A percentile compares a stretch with the other conserved stretches of the same genome.
Evolutionary conservation across 2,113 vertebrate species (phyloP).

Genomic region (Amazona guildingii): DNA sequence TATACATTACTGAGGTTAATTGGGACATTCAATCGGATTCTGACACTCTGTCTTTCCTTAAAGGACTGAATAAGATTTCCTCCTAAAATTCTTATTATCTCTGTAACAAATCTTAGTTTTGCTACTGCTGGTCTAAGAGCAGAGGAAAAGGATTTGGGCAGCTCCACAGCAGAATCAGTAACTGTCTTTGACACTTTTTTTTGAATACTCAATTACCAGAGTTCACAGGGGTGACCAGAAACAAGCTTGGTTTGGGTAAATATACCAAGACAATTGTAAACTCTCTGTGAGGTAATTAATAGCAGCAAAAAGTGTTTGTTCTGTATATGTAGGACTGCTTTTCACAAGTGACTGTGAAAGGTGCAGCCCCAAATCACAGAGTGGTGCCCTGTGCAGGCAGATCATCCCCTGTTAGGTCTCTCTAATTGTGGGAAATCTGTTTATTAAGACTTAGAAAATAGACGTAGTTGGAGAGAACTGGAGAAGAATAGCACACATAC

Average conservation of each 20-base stretch:
- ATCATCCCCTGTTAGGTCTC: background rate
- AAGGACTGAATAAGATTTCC: conserved; percentile 15
- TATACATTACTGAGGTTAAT: conserved; percentile 4
- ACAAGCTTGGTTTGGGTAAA: background rate
- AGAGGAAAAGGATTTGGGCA: background rate
- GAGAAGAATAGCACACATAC: background rate
- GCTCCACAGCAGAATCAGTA: background rate
- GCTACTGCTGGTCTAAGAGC: background rate
- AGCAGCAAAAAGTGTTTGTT: background rate
- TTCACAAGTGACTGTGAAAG: background rate
- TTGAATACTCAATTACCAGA: background rate
- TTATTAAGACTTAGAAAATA: background rate
- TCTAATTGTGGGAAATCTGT: background rate
- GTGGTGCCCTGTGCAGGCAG: background rate
- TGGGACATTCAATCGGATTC: background rate
- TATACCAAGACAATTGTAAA: background rate
- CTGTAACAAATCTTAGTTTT: conserved; percentile 15
- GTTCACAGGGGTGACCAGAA: background rate
- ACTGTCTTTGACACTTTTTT: background rate
- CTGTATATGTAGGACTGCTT: background rate
- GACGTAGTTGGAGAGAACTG: background rate
- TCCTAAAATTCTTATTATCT: conserved; percentile 30
- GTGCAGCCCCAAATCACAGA: background rate
- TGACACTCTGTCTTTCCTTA: background rate
- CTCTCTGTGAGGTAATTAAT: background rate